Conservation (phyloP, 2,113 vertebrate species). For the Ctenomys sociabilis region DNA sequence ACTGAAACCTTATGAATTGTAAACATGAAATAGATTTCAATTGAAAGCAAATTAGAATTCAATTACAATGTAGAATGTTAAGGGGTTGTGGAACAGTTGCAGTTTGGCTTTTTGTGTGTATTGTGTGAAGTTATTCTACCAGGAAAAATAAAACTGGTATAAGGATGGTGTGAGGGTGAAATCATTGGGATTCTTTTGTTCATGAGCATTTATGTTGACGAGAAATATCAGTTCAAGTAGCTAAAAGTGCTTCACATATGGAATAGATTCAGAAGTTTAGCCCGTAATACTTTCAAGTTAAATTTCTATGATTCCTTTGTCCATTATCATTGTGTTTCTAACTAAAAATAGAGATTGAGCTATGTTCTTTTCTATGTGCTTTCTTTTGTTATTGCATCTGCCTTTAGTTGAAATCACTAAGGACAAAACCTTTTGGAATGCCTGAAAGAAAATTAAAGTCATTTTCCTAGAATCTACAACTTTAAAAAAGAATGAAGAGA, state of each 20-base stretch:
- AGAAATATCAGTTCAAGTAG: conserved; percentile 62
- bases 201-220: conserved; percentile 65
- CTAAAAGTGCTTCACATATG: conserved; percentile 55
- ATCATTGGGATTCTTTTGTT: conserved; percentile 53
- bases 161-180: conserved; percentile 23
- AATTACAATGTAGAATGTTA: background rate
- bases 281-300: conserved; percentile 48
- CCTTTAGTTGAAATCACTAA: conserved; percentile 10
- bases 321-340: conserved; percentile 59
- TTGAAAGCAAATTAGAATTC: background rate
- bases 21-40: background rate
- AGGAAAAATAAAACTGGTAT: conserved; percentile 12
- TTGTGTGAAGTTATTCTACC: background rate
- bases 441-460: conserved; percentile 37
- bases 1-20: background rate
- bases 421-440: conserved; percentile 39
- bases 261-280: conserved; percentile 67
- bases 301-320: conserved; percentile 51
- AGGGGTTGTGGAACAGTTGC: background rate
- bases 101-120: background rate
- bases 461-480: conserved; percentile 42
- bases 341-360: conserved; percentile 59
- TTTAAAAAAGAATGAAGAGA: background rate
- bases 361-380: background rate
- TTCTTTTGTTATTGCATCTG: conserved; percentile 57